A percentile compares a stretch with the other conserved stretches of the same genome.
phyloP scores from a whole-genome alignment of 1,140 invertebrate species.

The Aphidius gifuensis region DNA sequence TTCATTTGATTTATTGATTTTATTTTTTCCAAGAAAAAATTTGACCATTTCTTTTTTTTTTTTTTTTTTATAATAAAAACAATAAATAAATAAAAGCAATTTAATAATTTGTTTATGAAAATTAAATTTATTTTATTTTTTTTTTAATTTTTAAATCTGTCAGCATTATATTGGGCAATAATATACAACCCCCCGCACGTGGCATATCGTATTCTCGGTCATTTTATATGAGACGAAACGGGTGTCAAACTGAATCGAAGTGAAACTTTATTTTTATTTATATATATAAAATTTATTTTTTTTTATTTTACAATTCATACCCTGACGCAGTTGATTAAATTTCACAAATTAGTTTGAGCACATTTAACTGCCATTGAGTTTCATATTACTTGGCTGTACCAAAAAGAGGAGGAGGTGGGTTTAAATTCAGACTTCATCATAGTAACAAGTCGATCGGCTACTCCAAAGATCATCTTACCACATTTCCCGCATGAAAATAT shows the following conservation, averaged over 20 bases:
- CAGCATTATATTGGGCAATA: too few relatives aligned
- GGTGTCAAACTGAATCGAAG: not conserved
- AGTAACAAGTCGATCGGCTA: not conserved
- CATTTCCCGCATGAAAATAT: too few relatives aligned
- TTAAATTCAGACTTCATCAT: too few relatives aligned
- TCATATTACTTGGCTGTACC: conserved; percentile 33
- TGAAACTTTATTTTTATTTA: not conserved
- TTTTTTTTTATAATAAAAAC: too few relatives aligned
- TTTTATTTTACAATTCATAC: not conserved
- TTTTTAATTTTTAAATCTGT: too few relatives aligned
- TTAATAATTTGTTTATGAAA: too few relatives aligned
- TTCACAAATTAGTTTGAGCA: conserved; percentile 43
- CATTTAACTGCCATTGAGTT: conserved; percentile 33
- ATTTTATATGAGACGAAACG: not conserved
- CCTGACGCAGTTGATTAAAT: conserved; percentile 42
- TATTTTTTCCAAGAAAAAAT: too few relatives aligned
- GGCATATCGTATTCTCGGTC: conserved; percentile 18
- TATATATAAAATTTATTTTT: too few relatives aligned
- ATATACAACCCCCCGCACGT: conserved; percentile 13
- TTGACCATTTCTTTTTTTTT: too few relatives aligned
- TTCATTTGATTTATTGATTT: too few relatives aligned
- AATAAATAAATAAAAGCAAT: too few relatives aligned
- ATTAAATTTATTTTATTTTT: too few relatives aligned
- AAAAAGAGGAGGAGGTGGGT: not conserved
- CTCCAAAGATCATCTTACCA: conserved; percentile 33